phyloP scores from a whole-genome alignment of 2,113 vertebrate genomes.

The Salminus brasiliensis region DNA sequence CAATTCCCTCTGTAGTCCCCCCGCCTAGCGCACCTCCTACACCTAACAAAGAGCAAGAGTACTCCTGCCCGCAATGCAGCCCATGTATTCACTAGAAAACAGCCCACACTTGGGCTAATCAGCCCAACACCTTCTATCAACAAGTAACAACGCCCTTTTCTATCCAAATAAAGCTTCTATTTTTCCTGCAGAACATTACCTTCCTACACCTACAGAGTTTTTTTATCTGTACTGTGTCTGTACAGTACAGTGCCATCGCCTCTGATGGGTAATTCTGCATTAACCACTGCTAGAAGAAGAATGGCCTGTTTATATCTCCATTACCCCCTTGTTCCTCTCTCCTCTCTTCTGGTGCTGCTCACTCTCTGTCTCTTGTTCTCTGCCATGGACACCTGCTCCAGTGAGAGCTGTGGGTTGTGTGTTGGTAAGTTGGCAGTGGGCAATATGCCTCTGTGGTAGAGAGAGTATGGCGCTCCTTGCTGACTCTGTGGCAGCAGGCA shows the following conservation, averaged over 20 bases:
- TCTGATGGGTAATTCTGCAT: constrained; percentile 12
- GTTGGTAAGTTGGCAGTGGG: constrained; percentile 39
- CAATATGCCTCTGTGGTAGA: background rate
- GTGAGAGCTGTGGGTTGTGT: constrained; percentile 43
- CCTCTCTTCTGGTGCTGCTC: constrained; percentile 17
- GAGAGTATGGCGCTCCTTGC: background rate
- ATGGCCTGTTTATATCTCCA: constrained; percentile 28
- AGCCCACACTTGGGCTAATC: constrained; percentile 27
- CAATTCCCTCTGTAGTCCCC: constrained; percentile 66
- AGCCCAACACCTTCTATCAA: constrained; percentile 24
- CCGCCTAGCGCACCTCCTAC: constrained; percentile 44
- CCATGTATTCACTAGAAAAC: constrained; percentile 35
- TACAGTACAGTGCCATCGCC: constrained; percentile 1
- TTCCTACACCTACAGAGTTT: background rate
- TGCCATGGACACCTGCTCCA: constrained; percentile 58
- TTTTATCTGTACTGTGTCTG: constrained; percentile 8
- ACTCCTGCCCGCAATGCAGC: constrained; percentile 32
- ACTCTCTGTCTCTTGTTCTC: constrained; percentile 12
- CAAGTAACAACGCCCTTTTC: constrained; percentile 2
- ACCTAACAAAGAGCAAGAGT: constrained; percentile 52
- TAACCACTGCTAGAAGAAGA: constrained; percentile 27
- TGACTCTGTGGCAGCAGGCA: background rate
- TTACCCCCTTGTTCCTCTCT: constrained; percentile 28
- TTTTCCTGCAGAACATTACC: constrained; percentile 12
- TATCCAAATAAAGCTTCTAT: constrained; percentile 25